These are phyloP conservation scores for Notodromas monacha DNA, from an alignment of 2,888 invertebrate genomes.

Conservation along the genomic window DNA sequence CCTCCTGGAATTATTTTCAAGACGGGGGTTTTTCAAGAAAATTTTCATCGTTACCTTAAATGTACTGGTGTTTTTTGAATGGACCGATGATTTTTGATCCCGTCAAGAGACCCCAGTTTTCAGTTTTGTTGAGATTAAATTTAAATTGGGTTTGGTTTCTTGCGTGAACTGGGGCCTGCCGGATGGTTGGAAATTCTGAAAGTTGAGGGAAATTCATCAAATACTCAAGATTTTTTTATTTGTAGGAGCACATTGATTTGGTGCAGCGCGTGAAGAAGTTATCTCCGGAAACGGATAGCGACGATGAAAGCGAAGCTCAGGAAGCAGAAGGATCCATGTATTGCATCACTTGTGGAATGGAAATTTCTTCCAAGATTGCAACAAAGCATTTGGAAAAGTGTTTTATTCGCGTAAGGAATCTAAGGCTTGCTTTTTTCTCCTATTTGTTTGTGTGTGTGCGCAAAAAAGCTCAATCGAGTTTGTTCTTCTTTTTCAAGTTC, in stretches of 20 bases:
- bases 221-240: constrained; percentile 10
- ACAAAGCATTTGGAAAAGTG: constrained; percentile 93
- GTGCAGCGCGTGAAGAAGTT: constrained; percentile 42
- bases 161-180: no score
- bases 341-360: constrained; percentile 87
- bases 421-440: constrained; percentile 5
- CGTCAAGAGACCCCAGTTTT: no score
- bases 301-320: constrained; percentile 27
- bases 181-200: no score
- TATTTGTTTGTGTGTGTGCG: constrained; percentile 7
- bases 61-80: no score
- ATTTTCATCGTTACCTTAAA: no score
- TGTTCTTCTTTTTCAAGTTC: constrained; percentile 22
- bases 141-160: no score
- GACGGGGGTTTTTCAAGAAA: no score
- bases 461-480: constrained; percentile 8
- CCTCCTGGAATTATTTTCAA: no score
- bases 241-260: constrained; percentile 40
- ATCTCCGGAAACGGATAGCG: constrained; percentile 24
- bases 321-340: constrained; percentile 39
- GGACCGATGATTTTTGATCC: no score
- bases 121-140: no score
- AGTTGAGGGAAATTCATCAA: no score
- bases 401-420: constrained; percentile 37
- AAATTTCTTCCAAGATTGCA: constrained; percentile 62